These are phyloP conservation scores for Drosophila mayri DNA, from an alignment of 1,140 invertebrate genomes.

Conservation along the genomic window DNA sequence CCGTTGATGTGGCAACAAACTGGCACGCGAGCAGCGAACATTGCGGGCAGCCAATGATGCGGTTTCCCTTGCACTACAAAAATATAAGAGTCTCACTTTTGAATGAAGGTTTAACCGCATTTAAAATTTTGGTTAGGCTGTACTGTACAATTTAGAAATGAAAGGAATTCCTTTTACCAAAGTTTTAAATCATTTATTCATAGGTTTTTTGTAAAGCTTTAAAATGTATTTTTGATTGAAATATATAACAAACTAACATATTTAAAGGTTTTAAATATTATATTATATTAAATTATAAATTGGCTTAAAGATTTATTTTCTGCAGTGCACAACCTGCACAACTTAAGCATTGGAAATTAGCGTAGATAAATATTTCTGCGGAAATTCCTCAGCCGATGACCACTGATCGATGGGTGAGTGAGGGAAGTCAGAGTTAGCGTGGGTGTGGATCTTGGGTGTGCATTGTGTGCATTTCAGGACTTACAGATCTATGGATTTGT, in stretches of 20 bases:
- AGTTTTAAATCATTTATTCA: neutral
- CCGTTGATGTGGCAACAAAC: slow-evolving; percentile 37
- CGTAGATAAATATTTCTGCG: slow-evolving; percentile 78
- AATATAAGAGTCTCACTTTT: neutral
- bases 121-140: neutral
- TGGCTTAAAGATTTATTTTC: neutral
- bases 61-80: slow-evolving; percentile 62
- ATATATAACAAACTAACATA: too few species aligned
- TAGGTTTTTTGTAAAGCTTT: too few species aligned
- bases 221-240: neutral
- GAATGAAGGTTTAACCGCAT: neutral
- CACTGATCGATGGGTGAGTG: slow-evolving; percentile 36
- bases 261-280: neutral
- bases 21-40: slow-evolving; percentile 76
- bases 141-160: neutral
- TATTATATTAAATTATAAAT: neutral
- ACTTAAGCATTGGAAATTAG: slow-evolving; percentile 73
- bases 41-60: slow-evolving; percentile 61
- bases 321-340: slow-evolving; percentile 23
- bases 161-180: too few species aligned
- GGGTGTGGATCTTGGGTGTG: slow-evolving; percentile 20
- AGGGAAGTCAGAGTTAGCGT: neutral
- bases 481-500: neutral
- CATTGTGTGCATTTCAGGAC: slow-evolving; percentile 30
- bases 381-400: slow-evolving; percentile 66